Evolutionary conservation across 2,113 vertebrate species (phyloP).

Genomic region (Quiscalus mexicanus): DNA sequence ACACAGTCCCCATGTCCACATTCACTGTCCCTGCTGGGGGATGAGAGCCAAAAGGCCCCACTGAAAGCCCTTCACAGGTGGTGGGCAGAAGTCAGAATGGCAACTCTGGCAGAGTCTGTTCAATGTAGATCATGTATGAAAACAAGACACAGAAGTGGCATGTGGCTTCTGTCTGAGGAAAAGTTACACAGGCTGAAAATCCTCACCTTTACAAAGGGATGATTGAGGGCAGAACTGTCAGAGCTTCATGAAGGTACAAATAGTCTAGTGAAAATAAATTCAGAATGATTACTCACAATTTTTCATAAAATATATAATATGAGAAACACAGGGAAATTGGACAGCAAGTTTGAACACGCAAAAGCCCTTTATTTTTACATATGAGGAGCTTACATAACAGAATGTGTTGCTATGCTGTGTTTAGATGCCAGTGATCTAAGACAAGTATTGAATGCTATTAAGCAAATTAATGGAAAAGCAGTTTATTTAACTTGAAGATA

Average conservation of each 20-base stretch:
- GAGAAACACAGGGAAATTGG: background rate
- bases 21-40: fast-evolving
- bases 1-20: fast-evolving
- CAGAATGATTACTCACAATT: background rate
- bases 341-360: background rate
- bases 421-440: background rate
- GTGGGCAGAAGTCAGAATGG: background rate
- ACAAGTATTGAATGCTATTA: background rate
- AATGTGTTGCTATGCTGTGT: background rate
- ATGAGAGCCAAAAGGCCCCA: background rate
- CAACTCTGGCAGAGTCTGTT: background rate
- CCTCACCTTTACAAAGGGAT: background rate
- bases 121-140: background rate
- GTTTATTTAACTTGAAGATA: background rate
- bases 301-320: background rate
- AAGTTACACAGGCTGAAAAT: background rate
- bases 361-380: background rate
- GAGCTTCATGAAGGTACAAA: background rate
- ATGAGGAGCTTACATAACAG: background rate
- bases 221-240: background rate
- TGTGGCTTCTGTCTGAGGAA: background rate
- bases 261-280: background rate
- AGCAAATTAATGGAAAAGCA: background rate
- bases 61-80: background rate
- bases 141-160: background rate